These are phyloP conservation scores for Gorsachius goisagi DNA, from an alignment of 2,113 vertebrate genomes.

Conservation along the genomic window DNA sequence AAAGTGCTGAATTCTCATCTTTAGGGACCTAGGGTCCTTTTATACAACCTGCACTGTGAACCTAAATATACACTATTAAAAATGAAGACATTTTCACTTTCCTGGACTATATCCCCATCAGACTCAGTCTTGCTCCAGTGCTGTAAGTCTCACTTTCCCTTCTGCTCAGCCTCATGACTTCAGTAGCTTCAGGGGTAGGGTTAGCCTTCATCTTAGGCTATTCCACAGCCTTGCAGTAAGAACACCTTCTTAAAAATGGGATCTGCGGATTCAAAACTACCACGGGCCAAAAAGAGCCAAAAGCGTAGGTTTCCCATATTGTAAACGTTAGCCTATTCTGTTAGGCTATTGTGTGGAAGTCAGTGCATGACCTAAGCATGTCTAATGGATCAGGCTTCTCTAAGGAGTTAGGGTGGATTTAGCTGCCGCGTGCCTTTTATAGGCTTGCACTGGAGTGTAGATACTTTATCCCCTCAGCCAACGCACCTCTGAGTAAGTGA, in stretches of 20 bases:
- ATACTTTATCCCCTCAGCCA: not conserved
- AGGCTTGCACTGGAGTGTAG: not conserved
- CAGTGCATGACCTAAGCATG: not conserved
- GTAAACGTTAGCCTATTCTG: not conserved
- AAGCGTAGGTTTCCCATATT: not conserved
- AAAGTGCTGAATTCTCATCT: not conserved
- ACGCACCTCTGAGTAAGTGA: not conserved
- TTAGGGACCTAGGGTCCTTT: not conserved
- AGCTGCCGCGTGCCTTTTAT: not conserved
- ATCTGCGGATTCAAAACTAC: not conserved
- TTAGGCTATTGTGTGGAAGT: not conserved
- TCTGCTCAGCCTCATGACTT: not conserved
- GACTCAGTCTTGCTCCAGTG: not conserved
- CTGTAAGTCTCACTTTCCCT: not conserved
- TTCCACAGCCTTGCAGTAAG: not conserved
- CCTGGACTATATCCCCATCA: not conserved
- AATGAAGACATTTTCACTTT: not conserved
- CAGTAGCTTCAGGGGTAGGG: not conserved
- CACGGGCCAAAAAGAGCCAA: not conserved
- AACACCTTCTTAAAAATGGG: not conserved
- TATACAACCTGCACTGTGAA: not conserved
- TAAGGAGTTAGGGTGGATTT: not conserved
- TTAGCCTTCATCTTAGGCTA: not conserved
- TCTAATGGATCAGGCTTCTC: conserved; percentile 1
- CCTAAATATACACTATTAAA: not conserved